These are phyloP conservation scores for Clamator glandarius DNA, from an alignment of 2,797 vertebrate genomes.

Conservation along the genomic window DNA sequence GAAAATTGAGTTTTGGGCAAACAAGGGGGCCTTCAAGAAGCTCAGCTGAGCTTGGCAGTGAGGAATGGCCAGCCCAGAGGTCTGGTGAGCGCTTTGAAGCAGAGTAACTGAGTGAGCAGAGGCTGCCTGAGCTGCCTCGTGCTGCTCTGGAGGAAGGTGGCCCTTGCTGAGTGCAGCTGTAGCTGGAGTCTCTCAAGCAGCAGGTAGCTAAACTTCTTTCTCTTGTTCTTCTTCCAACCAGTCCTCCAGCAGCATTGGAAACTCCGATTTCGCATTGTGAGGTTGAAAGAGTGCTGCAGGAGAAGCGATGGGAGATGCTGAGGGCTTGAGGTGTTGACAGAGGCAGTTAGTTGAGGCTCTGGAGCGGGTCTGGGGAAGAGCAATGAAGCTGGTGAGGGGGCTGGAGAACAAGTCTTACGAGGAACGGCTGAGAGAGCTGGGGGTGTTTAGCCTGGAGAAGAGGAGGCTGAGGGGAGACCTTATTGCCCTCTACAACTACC, in stretches of 20 bases:
- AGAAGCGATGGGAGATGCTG: neutral
- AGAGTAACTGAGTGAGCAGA: fast-evolving
- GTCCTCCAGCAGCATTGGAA: neutral
- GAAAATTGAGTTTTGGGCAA: neutral
- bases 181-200: too few relatives aligned
- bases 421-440: too few relatives aligned
- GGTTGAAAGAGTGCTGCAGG: neutral
- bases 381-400: too few relatives aligned
- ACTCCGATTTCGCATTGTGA: fast-evolving
- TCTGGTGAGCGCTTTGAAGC: neutral
- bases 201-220: neutral
- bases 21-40: neutral
- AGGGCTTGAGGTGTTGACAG: fast-evolving
- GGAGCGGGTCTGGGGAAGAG: too few relatives aligned
- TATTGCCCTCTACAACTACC: too few relatives aligned
- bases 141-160: neutral
- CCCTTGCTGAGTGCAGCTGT: neutral
- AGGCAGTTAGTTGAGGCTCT: neutral
- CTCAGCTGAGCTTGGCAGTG: neutral
- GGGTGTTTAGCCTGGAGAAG: too few relatives aligned
- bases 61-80: fast-evolving
- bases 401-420: too few relatives aligned
- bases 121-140: neutral
- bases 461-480: too few relatives aligned
- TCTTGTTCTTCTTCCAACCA: neutral